phyloP scores from a whole-genome alignment of 37 sponge, comb jelly and placozoan genomes.

The Theonella swinhoei region DNA sequence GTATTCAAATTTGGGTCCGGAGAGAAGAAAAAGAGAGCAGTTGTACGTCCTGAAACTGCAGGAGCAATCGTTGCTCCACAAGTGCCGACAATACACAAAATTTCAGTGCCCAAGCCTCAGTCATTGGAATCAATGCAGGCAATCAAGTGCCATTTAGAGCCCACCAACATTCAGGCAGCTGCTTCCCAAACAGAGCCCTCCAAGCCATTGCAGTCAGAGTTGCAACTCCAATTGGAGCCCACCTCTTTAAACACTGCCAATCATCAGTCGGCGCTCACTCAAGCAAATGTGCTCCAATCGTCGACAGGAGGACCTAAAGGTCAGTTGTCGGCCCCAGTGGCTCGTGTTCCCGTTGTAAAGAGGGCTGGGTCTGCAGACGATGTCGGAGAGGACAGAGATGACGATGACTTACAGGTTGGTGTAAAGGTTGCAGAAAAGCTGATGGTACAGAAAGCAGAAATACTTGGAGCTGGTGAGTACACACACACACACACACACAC shows the following conservation, averaged over 20 bases:
- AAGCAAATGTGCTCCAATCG: background rate
- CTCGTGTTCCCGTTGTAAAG: background rate
- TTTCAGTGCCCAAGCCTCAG: background rate
- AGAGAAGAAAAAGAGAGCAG: background rate
- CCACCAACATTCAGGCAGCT: background rate
- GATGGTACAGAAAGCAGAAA: conserved; percentile 16
- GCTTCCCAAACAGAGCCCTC: background rate
- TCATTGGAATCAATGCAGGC: background rate
- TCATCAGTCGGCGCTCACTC: background rate
- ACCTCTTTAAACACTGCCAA: background rate
- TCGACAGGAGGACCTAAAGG: background rate
- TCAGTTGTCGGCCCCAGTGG: background rate
- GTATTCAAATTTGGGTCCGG: background rate
- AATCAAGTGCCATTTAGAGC: background rate
- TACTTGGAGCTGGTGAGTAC: background rate
- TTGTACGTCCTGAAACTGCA: background rate
- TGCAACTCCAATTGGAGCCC: background rate
- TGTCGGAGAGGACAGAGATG: background rate
- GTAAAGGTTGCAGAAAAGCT: conserved; percentile 14
- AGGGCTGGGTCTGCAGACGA: background rate
- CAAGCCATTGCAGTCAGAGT: background rate
- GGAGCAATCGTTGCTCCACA: background rate
- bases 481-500: no score
- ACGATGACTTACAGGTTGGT: background rate
- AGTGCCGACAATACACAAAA: background rate